Evolutionary conservation across 2,113 vertebrate genomes (phyloP), one percentile per base, ranked within the genome.

Genomic region (Laticauda laticaudata): DNA sequence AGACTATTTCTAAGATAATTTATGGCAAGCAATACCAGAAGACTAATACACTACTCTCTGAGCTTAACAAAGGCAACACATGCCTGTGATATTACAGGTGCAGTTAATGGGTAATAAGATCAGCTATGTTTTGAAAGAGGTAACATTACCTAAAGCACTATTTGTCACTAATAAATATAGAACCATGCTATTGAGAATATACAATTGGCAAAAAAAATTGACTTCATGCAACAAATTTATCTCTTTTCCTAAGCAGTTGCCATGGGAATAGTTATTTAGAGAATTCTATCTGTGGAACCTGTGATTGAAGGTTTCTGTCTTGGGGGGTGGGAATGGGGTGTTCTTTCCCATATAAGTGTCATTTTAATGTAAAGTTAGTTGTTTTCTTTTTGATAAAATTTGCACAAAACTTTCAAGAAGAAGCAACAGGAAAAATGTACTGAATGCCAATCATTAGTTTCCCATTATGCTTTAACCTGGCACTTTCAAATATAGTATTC

Each of bases 401-500:
- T 92, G 95, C 95, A 93, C 86, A 45, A 6, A 89, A 93, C 96
- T 97, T 96, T 97, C 11, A 69, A 92, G 91, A 91, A 92, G 96
- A 95, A 95, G 95, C 95, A 94, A 96, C 96, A 95, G 48, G 93
- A n/a, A 93, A 93, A 96, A 92, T 94, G 69, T 1, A 96, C 90
- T 57, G 94, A 92, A 89, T 45, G 88, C 54, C 92, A 14, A 23
- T 93, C 95, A 94, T 97, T 97, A 97, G 95, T 97, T 94, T 93
- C 88, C 85, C 92, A 92, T 94, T 85, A 86, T 95, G 93, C 91
- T 94, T 94, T 95, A 95, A 90, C 86, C 23, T 96, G 92, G 93
- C 95, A 96, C 95, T 97, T 95, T 96, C 86, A 95, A 96, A 95
- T 45, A 56, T 53, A 94, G 95, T 92, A 88, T 4, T 91, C 97